Percentiles rank a stretch among this genome's conserved stretches.
Evolutionary conservation across 2,113 vertebrate genomes (phyloP).

Genomic region (Callipepla squamata): DNA sequence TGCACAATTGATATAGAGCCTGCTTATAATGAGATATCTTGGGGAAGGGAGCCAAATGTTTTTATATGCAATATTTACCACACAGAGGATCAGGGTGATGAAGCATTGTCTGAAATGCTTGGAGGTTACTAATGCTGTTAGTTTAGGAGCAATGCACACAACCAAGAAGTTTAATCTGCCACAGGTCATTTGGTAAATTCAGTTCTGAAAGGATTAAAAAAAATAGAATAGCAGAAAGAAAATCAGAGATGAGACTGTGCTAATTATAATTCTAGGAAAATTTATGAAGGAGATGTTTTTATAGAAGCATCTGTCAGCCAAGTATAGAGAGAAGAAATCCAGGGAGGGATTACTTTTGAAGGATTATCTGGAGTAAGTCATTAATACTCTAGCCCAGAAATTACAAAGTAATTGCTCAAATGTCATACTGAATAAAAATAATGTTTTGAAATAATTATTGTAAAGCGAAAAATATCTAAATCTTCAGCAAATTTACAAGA

Average conservation of each 20-base stretch:
- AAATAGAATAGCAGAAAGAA: background rate
- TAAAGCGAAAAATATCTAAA: background rate
- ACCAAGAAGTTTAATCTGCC: background rate
- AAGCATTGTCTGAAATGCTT: background rate
- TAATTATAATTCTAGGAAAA: background rate
- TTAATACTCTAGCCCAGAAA: background rate
- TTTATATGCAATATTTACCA: background rate
- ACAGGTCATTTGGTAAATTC: background rate
- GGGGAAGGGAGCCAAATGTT: background rate
- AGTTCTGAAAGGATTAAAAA: background rate
- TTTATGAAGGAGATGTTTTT: background rate
- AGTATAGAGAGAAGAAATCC: background rate
- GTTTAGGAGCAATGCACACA: background rate
- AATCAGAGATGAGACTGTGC: accelerated
- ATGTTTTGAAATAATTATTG: background rate
- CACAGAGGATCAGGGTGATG: background rate
- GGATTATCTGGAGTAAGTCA: background rate
- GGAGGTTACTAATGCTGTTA: background rate
- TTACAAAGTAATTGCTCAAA: background rate
- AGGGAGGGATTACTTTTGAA: background rate
- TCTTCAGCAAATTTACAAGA: background rate
- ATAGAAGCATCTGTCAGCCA: background rate
- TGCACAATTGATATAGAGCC: background rate
- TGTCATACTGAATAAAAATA: background rate
- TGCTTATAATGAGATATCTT: background rate